Conservation (phyloP, 1,140 invertebrate species). For the Ylistrum balloti region DNA sequence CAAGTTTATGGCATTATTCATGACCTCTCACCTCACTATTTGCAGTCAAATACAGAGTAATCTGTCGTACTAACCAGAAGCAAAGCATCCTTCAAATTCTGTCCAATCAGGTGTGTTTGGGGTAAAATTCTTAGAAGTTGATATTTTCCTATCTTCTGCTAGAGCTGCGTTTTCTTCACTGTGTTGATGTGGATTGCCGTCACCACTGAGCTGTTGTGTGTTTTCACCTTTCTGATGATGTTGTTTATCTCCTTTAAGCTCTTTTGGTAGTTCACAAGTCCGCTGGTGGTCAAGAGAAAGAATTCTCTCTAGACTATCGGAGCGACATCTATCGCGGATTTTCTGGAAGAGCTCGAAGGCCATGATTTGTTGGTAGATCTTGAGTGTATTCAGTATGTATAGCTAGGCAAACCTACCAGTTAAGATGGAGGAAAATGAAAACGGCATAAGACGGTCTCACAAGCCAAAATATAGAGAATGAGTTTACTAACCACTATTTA, state of each 20-base stretch:
- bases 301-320: not conserved
- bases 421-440: too few relatives aligned
- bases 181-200: not conserved
- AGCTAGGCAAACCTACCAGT: too few relatives aligned
- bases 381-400: too few relatives aligned
- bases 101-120: not conserved
- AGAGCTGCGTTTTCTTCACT: not conserved
- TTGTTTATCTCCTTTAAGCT: not conserved
- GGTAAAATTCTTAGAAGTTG: not conserved
- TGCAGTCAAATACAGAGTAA: too few relatives aligned
- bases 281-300: conserved; percentile 24
- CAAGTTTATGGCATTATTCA: too few relatives aligned
- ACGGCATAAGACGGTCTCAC: too few relatives aligned
- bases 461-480: too few relatives aligned
- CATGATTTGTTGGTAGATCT: not conserved
- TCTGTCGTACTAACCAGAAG: not conserved
- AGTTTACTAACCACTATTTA: too few relatives aligned
- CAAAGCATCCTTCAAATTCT: conserved; percentile 1
- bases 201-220: not conserved
- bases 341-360: conserved; percentile 7
- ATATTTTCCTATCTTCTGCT: not conserved
- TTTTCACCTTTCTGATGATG: not conserved
- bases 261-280: not conserved
- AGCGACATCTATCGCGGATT: not conserved
- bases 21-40: too few relatives aligned